These are phyloP conservation scores for Tachycineta bicolor DNA, from an alignment of 2,113 vertebrate genomes.

Conservation along the genomic window DNA sequence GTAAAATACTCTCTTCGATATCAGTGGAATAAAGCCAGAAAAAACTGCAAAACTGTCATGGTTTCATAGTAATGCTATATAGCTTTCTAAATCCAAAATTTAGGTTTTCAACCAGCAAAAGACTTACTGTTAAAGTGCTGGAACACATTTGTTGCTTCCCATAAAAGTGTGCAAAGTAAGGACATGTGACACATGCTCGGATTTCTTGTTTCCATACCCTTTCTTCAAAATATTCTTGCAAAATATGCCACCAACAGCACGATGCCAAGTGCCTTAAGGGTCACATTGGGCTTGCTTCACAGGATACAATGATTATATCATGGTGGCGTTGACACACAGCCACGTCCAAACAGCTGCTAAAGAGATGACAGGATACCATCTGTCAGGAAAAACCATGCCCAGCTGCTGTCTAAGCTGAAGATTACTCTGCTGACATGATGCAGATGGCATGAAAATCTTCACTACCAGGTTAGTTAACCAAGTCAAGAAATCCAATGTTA, in stretches of 20 bases:
- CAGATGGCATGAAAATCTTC: constrained; percentile 37
- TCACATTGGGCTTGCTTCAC: constrained; percentile 51
- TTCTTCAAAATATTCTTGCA: constrained; percentile 51
- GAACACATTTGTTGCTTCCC: constrained; percentile 37
- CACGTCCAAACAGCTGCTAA: constrained; percentile 70
- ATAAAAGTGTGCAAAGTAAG: constrained; percentile 11
- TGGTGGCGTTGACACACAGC: constrained; percentile 49
- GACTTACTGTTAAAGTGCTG: constrained; percentile 32
- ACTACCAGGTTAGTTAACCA: constrained; percentile 54
- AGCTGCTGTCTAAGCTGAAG: constrained; percentile 57
- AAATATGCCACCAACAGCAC: constrained; percentile 13
- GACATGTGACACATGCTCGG: background rate
- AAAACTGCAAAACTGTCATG: background rate
- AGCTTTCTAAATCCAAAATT: constrained; percentile 19
- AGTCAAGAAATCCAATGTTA: background rate
- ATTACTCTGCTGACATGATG: constrained; percentile 56
- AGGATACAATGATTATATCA: constrained; percentile 60
- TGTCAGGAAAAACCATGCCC: constrained; percentile 62
- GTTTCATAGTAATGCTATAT: background rate
- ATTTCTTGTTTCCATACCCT: constrained; percentile 34
- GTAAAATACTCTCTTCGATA: background rate
- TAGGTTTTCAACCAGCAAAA: constrained; percentile 50
- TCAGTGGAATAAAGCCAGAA: constrained; percentile 20
- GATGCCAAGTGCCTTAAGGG: constrained; percentile 45
- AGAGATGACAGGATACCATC: constrained; percentile 72